Evolutionary conservation across 2,888 invertebrate species (phyloP), one percentile per base, ranked within the genome.

Genomic region (Salpingus planirostris): DNA sequence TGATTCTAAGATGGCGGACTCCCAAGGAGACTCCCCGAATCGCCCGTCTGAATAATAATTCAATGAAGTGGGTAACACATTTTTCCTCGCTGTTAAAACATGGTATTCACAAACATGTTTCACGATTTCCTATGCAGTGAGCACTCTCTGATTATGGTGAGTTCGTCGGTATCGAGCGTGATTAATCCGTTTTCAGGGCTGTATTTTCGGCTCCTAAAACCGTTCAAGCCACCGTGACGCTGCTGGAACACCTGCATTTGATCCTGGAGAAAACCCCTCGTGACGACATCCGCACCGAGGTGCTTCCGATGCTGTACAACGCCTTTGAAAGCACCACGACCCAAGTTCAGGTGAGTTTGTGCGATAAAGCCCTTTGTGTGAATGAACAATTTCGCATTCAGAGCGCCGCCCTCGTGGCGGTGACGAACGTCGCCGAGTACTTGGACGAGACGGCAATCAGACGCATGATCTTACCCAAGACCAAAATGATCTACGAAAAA

Each of bases 321-420:
- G 82, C 90, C 13, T 80, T 95, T 55, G 92, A 95, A 53, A 88
- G 85, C 55, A 80, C 83, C 35, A 86, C 85, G 34, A 80, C 85
- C 44, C 89, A 89, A 69, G 86, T 91, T 39, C 90, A 92, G 83
- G 92, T 92, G 63, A 52, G 58, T 41, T 24, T 15, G 14, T 8
- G 10, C 8, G 5, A 8, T 23, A 23, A 5, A 10, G 8, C 4
- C 23, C 10, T 23, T 18, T 18, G 92, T 92, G 63, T 52, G 58
- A 41, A 27, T 15, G 14, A 23, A 23, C 8, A 8, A 8, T 23
- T 8, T 5, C 4, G 8, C 4, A 6, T 23, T 23, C 63, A 93
- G 90, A 86, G 85, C 55, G 89, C 93, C 13, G 88, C 92, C 4
- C 70, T 95, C 45, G 79, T 87, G 37, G 88, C 91, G 14, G 82